Evolutionary conservation across 2,113 vertebrate genomes (phyloP).

Genomic region (Isurus oxyrinchus): DNA sequence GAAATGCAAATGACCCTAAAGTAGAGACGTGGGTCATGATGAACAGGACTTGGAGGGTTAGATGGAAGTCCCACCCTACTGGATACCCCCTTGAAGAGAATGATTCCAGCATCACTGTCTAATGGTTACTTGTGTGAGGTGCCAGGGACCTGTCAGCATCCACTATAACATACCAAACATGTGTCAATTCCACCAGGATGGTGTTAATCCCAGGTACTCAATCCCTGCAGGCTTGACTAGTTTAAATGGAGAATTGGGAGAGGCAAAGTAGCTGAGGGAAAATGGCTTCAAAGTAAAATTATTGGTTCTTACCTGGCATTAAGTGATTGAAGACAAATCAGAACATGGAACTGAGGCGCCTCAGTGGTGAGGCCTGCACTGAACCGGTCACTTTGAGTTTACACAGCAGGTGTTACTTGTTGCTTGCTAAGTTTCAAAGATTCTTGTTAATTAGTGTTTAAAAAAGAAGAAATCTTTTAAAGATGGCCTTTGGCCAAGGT

Average conservation of each 20-base stretch:
- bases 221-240: neutral
- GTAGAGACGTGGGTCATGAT: neutral
- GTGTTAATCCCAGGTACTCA: neutral
- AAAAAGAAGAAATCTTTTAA: conserved; percentile 22
- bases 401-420: conserved; percentile 15
- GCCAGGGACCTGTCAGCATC: neutral
- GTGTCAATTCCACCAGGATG: neutral
- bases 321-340: neutral
- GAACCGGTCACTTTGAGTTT: neutral
- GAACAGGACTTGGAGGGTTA: neutral
- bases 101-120: neutral
- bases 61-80: neutral
- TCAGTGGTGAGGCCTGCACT: neutral
- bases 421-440: conserved; percentile 24
- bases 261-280: neutral
- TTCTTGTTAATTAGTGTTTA: conserved; percentile 7
- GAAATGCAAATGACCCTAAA: neutral
- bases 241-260: neutral
- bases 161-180: neutral
- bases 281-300: neutral
- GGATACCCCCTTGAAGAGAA: neutral
- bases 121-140: neutral
- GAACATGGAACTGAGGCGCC: neutral
- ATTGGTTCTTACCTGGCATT: neutral
- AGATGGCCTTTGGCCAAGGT: conserved; percentile 27